Evolutionary conservation across 2,113 vertebrate species (phyloP).

Genomic region (Mastomys coucha): DNA sequence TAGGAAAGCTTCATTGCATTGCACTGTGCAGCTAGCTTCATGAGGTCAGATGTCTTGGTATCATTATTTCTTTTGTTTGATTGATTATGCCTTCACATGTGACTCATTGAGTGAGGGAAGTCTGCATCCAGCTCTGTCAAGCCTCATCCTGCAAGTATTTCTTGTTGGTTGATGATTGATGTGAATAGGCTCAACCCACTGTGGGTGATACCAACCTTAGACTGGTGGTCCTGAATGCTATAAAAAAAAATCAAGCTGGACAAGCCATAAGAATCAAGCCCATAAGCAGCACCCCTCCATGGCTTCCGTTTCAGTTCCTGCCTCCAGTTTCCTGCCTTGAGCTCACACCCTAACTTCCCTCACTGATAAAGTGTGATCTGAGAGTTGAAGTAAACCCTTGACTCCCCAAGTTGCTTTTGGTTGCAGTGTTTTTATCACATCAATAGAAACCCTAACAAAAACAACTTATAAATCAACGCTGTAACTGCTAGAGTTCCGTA

Average conservation of each 20-base stretch:
- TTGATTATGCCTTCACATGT: slow-evolving; percentile 49
- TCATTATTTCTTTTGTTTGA: slow-evolving; percentile 59
- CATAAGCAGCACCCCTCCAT: not conserved
- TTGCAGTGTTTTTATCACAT: not conserved
- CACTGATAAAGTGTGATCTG: not conserved
- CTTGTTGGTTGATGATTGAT: too few species aligned
- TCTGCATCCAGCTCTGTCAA: slow-evolving; percentile 52
- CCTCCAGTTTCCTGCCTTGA: not conserved
- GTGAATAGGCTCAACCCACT: too few species aligned
- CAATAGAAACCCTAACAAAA: not conserved
- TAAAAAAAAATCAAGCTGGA: not conserved
- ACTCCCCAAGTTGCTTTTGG: not conserved
- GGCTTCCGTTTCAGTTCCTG: not conserved
- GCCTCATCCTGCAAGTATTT: slow-evolving; percentile 50
- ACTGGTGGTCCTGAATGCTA: too few species aligned
- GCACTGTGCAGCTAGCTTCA: not conserved
- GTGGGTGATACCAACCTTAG: too few species aligned
- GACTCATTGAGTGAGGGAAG: slow-evolving; percentile 58
- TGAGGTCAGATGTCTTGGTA: not conserved
- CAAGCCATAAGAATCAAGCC: not conserved
- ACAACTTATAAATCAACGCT: not conserved
- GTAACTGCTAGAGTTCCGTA: not conserved
- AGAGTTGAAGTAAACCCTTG: not conserved
- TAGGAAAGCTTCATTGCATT: not conserved
- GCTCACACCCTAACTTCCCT: not conserved